These are phyloP conservation scores for Epicauta chinensis DNA, from an alignment of 1,140 invertebrate genomes.

Conservation along the genomic window DNA sequence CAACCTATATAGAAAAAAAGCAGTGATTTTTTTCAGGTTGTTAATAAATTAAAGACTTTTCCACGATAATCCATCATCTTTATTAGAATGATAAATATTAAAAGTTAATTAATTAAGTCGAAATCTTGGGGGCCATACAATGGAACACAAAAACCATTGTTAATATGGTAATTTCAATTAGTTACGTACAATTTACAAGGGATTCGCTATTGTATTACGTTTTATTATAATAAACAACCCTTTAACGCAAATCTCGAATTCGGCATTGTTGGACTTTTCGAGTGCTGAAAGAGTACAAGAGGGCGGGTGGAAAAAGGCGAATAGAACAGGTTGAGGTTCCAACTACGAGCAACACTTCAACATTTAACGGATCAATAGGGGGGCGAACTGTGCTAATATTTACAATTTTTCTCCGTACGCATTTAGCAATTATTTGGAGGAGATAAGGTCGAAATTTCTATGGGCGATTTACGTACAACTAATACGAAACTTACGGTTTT, in stretches of 20 bases:
- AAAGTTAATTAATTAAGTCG: slow-evolving; percentile 16
- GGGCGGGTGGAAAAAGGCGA: too few relatives aligned
- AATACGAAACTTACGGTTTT: too few relatives aligned
- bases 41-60: neutral
- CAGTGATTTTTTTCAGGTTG: too few relatives aligned
- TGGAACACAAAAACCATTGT: slow-evolving; percentile 16
- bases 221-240: slow-evolving; percentile 20
- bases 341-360: too few relatives aligned
- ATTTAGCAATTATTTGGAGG: too few relatives aligned
- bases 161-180: slow-evolving; percentile 23
- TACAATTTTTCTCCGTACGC: too few relatives aligned
- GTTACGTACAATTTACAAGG: slow-evolving; percentile 18
- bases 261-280: slow-evolving; percentile 11
- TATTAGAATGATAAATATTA: slow-evolving; percentile 17
- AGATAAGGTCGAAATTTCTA: too few relatives aligned
- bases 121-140: neutral
- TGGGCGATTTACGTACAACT: too few relatives aligned
- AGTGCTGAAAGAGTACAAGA: slow-evolving; percentile 12
- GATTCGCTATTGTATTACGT: slow-evolving; percentile 20
- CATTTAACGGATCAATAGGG: too few relatives aligned
- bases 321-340: slow-evolving; percentile 1
- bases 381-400: too few relatives aligned
- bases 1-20: too few relatives aligned
- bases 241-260: slow-evolving; percentile 19
- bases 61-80: neutral